Percentiles rank a stretch among this genome's conserved stretches.
phyloP scores from a whole-genome alignment of 2,113 vertebrate genomes.

The Sigmodon hispidus region DNA sequence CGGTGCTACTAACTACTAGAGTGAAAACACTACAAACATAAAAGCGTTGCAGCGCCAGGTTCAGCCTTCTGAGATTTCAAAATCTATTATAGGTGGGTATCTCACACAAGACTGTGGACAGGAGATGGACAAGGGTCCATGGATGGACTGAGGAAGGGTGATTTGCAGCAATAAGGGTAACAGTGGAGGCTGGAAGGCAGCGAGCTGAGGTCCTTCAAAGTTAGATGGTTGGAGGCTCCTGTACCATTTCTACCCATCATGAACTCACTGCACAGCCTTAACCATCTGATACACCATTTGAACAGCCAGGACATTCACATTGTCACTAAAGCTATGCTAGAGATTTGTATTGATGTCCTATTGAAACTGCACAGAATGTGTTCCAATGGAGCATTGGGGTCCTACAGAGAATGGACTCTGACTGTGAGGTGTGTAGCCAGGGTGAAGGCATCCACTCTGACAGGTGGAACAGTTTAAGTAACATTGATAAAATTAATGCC shows the following conservation, averaged over 20 bases:
- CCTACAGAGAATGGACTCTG: not conserved
- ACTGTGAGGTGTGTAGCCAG: not conserved
- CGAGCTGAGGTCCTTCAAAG: not conserved
- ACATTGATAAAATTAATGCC: not conserved
- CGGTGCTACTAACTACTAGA: not conserved
- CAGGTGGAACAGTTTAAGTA: not conserved
- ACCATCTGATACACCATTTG: not conserved
- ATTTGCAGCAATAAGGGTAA: not conserved
- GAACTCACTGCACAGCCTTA: not conserved
- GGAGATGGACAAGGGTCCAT: not conserved
- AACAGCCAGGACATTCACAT: not conserved
- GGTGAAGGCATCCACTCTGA: not conserved
- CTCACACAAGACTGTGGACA: not conserved
- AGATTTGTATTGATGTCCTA: not conserved
- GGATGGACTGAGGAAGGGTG: not conserved
- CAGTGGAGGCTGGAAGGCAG: not conserved
- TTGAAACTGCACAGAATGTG: not conserved
- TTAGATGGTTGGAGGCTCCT: not conserved
- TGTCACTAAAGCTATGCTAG: too few relatives aligned
- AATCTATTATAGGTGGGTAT: not conserved
- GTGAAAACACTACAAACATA: fast-evolving
- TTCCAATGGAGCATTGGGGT: too few relatives aligned
- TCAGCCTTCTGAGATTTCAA: not conserved
- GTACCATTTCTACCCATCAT: not conserved
- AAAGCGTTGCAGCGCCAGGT: too few relatives aligned